phyloP scores from a whole-genome alignment of 2,797 vertebrate species.

The Labroides dimidiatus region DNA sequence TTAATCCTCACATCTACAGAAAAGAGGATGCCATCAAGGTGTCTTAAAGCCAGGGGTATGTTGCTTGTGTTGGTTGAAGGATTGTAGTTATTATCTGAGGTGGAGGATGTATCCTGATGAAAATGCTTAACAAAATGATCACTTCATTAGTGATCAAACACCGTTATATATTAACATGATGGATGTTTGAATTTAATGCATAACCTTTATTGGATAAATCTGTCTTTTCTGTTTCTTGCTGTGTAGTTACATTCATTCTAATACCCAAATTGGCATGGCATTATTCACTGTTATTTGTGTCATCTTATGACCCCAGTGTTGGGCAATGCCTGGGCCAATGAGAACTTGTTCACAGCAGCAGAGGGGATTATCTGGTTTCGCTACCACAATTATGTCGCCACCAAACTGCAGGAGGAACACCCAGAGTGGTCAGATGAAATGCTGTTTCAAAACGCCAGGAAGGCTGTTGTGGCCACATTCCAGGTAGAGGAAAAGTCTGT shows the following conservation, averaged over 20 bases:
- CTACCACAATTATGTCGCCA: slow-evolving; percentile 93
- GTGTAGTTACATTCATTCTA: neutral
- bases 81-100: slow-evolving; percentile 54
- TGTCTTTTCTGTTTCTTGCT: slow-evolving; percentile 3
- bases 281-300: slow-evolving; percentile 48
- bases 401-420: slow-evolving; percentile 77
- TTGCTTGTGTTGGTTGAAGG: slow-evolving; percentile 55
- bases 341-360: slow-evolving; percentile 92
- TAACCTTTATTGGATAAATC: neutral
- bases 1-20: slow-evolving; percentile 66
- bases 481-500: slow-evolving; percentile 87
- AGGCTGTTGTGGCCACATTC: slow-evolving; percentile 91
- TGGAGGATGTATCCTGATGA: slow-evolving; percentile 52
- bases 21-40: slow-evolving; percentile 28
- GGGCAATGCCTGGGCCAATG: slow-evolving; percentile 93
- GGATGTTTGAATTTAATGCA: neutral
- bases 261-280: slow-evolving; percentile 8
- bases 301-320: slow-evolving; percentile 84
- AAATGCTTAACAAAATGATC: no score
- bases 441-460: slow-evolving; percentile 94
- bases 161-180: slow-evolving; percentile 27
- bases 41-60: slow-evolving; percentile 67
- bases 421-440: slow-evolving; percentile 91
- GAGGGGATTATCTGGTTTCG: slow-evolving; percentile 94
- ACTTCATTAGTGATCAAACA: neutral